Evolutionary conservation across 1,140 invertebrate species (phyloP), one percentile per base, ranked within the genome.

Genomic region (Armadillidium nasatum): DNA sequence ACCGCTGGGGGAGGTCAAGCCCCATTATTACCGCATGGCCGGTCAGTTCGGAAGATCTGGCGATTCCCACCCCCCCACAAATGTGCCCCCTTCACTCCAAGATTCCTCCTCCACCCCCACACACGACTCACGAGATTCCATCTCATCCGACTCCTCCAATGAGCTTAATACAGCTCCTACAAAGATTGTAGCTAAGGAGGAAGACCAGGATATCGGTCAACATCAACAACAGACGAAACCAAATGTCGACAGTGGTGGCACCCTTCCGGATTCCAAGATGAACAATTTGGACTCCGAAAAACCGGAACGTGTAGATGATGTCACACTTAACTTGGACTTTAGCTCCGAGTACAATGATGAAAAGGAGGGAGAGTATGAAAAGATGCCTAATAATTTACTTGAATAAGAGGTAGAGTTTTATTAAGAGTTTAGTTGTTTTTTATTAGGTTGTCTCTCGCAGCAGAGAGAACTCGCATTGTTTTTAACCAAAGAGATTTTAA

Each of bases 11-110:
- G 82, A 84, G 71, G 82, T 83, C 66, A 94, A 93, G 83, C 90
- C 92, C 4, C 91, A 94, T 82, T 95, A 94, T 84, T 93, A 93
- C 83, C 87, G 89, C 78, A 92, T 93, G 90, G 86, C 82, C 54
- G 50, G 50, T 60, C 74, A 78, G 74, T 50, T 78, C 43, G 73
- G 74, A 0, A 71, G 74, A 19, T 78, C 77, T 44, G 74, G 73
- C n/a, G 74, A 78, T 46, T 44, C 67, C 46, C 66, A 73, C 66
- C 43, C 75, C 73, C 73, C 60, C 23, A 0, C 46, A 60, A 60
- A 60, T 60, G 11, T 75, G 73, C 33, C 73, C 73, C 54, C 73
- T 68, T 54, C 73, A 75, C 60, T 15, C 73, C 9, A 13, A 60
- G 50, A 60, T 60, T 60, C 50, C 50, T 60, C 50, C 50, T 60